Base-by-base conservation (phyloP, 2,113 vertebrate genomes). In the Natator depressus region DNA sequence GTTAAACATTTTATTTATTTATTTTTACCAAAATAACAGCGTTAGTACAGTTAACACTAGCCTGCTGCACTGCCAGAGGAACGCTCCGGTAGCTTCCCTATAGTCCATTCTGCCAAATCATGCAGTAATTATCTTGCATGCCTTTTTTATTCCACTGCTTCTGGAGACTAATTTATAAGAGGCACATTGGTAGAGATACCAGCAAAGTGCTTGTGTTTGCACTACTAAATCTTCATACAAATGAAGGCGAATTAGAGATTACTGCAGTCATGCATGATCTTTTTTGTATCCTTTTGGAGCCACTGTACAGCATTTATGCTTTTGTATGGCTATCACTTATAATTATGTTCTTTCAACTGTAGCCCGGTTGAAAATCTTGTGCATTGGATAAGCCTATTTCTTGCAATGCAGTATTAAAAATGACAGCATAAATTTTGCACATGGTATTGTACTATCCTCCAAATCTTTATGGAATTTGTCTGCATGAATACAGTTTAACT, bases 271-370 rank as follows among this genome's bases (percentile, higher is more conserved):
- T 83, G 88, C 87, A 50, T 81, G 85, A 84, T 79, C 27, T 12
- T 92, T 89, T 95, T 47, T 13, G 72, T 78, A 78, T 47, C 75
- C 42, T 78, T 78, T 69, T 87, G 42, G 65, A 94, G 54, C 47
- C 51, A 49, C 6, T 91, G 75, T 93, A 72, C 75, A 94, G 91
- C 95, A 95, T 96, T 97, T 96, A 92, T 96, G 81, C 72, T 51
- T 0, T 79, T 95, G 93, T 85, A 65, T 89, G 93, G 93, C 96
- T 97, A 90, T 96, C 93, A 91, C 81, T 29, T 91, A 50, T 69
- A 55, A 96, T 93, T 94, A 59, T 22, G 38, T 54, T 96, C 0
- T 4, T 87, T 93, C 87, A 86, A 29, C 79, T 93, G 80, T 84
- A 91, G 79, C 57, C 75, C 53, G 0, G 6, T 1, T 91, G 87